These are phyloP conservation scores for Mythimna ferrago DNA, from an alignment of 2,888 invertebrate genomes.

Conservation along the genomic window DNA sequence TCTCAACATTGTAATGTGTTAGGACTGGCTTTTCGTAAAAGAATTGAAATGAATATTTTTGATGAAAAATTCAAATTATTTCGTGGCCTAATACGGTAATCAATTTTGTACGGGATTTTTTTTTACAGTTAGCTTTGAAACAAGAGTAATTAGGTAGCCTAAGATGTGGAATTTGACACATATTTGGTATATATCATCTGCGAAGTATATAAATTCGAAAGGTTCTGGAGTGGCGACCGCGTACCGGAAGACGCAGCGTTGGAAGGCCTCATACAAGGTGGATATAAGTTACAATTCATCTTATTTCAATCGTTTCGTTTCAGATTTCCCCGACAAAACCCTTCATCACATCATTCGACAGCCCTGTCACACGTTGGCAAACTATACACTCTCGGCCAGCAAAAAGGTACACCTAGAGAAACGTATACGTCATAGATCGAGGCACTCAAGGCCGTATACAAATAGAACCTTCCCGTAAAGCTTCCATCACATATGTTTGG, in stretches of 20 bases:
- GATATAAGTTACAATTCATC: background rate
- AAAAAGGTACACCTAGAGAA: conserved; percentile 52
- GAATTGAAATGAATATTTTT: background rate
- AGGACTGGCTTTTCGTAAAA: background rate
- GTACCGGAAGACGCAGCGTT: no score
- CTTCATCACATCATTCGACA: conserved; percentile 14
- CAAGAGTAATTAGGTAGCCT: background rate
- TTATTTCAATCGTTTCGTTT: background rate
- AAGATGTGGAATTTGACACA: background rate
- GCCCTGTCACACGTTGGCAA: conserved; percentile 46
- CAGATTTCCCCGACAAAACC: background rate
- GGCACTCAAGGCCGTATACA: conserved; percentile 67
- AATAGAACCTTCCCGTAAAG: conserved; percentile 68
- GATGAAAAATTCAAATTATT: background rate
- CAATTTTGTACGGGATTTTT: background rate
- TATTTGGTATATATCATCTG: background rate
- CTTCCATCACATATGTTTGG: conserved; percentile 56
- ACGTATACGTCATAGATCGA: conserved; percentile 60
- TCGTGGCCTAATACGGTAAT: background rate
- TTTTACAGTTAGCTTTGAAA: background rate
- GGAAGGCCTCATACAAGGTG: no score
- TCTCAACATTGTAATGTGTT: background rate
- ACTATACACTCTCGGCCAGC: conserved; percentile 42
- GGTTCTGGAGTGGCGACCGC: no score
- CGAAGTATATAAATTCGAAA: background rate